These are phyloP conservation scores for Agrotis exclamationis DNA, from an alignment of 2,888 invertebrate genomes.

Conservation along the genomic window DNA sequence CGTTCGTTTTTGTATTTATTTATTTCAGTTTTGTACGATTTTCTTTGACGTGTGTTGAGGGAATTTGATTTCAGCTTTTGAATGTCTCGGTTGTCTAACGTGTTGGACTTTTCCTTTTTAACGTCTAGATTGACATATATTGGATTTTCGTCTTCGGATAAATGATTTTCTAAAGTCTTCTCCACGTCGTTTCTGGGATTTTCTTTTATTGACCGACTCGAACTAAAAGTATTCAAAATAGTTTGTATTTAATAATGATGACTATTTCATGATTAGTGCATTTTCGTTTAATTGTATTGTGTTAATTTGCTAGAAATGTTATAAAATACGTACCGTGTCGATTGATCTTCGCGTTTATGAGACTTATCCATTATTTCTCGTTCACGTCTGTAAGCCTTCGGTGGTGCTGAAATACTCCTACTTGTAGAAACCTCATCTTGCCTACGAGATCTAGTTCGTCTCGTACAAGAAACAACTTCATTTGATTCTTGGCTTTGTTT, in stretches of 20 bases:
- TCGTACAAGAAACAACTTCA: constrained; percentile 61
- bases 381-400: constrained; percentile 72
- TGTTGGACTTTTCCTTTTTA: constrained; percentile 51
- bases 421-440: constrained; percentile 71
- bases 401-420: constrained; percentile 84
- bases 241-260: constrained; percentile 26
- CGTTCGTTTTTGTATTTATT: constrained; percentile 40
- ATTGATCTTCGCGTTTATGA: constrained; percentile 57
- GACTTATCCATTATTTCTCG: constrained; percentile 64
- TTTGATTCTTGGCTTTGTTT: constrained; percentile 69
- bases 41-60: constrained; percentile 34
- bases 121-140: constrained; percentile 73
- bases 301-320: constrained; percentile 26
- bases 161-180: constrained; percentile 46
- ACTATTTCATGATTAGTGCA: constrained; percentile 7
- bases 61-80: constrained; percentile 42
- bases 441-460: constrained; percentile 75
- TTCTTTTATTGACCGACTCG: constrained; percentile 57
- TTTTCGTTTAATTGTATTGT: constrained; percentile 10
- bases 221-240: constrained; percentile 58
- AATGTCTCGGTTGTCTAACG: constrained; percentile 13
- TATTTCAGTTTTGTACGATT: constrained; percentile 31
- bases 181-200: constrained; percentile 36
- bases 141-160: constrained; percentile 66
- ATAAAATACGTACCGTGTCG: constrained; percentile 64